Conservation (phyloP, 2,113 vertebrate genomes). For the Hipposideros armiger region DNA sequence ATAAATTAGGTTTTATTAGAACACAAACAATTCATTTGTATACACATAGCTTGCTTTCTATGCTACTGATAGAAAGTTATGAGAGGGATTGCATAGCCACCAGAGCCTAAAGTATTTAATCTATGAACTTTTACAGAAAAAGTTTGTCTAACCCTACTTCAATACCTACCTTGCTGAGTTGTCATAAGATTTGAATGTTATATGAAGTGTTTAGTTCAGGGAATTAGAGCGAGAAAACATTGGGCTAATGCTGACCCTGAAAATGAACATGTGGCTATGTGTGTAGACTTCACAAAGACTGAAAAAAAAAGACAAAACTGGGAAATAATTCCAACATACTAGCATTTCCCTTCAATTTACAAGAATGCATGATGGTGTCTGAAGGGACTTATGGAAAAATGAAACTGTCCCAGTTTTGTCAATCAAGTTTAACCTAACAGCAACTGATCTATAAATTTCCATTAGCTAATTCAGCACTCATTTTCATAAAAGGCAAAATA, state of each 20-base stretch:
- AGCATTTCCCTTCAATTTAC: not conserved
- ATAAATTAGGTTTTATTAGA: constrained; percentile 61
- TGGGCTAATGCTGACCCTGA: not conserved
- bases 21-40: not conserved
- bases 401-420: constrained; percentile 11
- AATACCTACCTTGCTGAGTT: not conserved
- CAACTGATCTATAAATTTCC: not conserved
- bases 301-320: not conserved
- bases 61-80: not conserved
- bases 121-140: not conserved
- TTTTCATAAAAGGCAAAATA: not conserved
- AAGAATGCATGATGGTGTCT: not conserved
- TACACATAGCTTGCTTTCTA: not conserved
- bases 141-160: not conserved
- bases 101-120: not conserved
- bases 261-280: not conserved
- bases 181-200: not conserved
- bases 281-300: not conserved
- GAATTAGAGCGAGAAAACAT: not conserved
- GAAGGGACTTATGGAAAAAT: not conserved
- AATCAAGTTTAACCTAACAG: not conserved
- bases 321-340: not conserved
- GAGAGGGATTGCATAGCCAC: not conserved
- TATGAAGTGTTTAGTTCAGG: not conserved
- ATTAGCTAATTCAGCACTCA: not conserved